Evolutionary conservation across 2,888 invertebrate species (phyloP).

Genomic region (Phymatocera aterrima): DNA sequence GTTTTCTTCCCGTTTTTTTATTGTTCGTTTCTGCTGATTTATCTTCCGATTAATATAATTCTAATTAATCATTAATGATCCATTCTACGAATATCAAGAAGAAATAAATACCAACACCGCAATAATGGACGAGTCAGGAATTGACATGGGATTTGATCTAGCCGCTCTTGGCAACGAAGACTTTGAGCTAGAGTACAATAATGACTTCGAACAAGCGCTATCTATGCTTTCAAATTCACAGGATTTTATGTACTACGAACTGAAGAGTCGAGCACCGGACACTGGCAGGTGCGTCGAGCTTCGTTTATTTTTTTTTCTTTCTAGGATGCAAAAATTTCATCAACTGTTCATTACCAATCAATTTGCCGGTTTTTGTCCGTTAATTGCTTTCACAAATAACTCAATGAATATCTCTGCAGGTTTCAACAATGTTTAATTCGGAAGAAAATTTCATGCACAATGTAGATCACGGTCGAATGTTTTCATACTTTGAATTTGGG

Average conservation of each 20-base stretch:
- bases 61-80: neutral
- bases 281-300: constrained; percentile 77
- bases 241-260: constrained; percentile 81
- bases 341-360: too few species aligned
- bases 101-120: neutral
- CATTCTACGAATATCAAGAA: neutral
- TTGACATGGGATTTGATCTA: constrained; percentile 81
- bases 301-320: neutral
- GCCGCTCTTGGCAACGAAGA: constrained; percentile 78
- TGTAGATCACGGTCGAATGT: constrained; percentile 1
- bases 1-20: neutral
- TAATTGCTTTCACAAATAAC: too few species aligned
- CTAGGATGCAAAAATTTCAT: neutral
- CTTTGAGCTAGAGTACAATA: constrained; percentile 76
- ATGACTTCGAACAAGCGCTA: constrained; percentile 78
- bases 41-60: neutral
- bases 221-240: constrained; percentile 77
- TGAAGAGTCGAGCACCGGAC: constrained; percentile 79
- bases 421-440: neutral
- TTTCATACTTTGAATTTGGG: constrained; percentile 8
- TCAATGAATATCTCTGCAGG: neutral
- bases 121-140: constrained; percentile 80
- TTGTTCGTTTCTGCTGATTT: neutral
- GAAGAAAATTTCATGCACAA: neutral
- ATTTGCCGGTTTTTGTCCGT: too few species aligned